phyloP scores from a whole-genome alignment of 2,797 vertebrate genomes.

The Bovichtus variegatus region DNA sequence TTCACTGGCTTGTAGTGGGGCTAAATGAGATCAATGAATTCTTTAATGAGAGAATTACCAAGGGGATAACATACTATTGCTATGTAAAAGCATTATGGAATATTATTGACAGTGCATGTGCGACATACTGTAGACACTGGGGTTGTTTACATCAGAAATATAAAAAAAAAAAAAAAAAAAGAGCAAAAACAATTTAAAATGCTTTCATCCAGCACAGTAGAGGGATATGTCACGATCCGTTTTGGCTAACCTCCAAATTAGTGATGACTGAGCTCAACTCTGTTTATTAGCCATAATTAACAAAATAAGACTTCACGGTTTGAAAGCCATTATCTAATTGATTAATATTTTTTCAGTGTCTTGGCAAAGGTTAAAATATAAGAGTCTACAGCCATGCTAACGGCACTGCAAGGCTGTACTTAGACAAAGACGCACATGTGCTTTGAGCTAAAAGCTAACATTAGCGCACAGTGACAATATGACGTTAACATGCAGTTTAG shows the following conservation, averaged over 20 bases:
- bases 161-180: background rate
- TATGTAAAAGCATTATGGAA: background rate
- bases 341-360: background rate
- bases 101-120: background rate
- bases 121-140: background rate
- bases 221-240: too few relatives aligned
- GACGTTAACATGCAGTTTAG: background rate
- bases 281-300: background rate
- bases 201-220: too few relatives aligned
- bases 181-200: background rate
- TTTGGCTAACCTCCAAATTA: background rate
- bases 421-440: too few relatives aligned
- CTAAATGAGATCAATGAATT: conserved; percentile 55
- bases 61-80: conserved; percentile 12
- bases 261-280: background rate
- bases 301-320: background rate
- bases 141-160: background rate
- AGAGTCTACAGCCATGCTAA: background rate
- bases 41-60: conserved; percentile 30
- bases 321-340: background rate
- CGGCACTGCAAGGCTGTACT: too few relatives aligned
- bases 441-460: too few relatives aligned
- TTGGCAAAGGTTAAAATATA: background rate
- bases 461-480: too few relatives aligned
- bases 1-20: conserved; percentile 27